Evolutionary conservation across 2,797 vertebrate genomes (phyloP).

Genomic region (Chelon auratus): DNA sequence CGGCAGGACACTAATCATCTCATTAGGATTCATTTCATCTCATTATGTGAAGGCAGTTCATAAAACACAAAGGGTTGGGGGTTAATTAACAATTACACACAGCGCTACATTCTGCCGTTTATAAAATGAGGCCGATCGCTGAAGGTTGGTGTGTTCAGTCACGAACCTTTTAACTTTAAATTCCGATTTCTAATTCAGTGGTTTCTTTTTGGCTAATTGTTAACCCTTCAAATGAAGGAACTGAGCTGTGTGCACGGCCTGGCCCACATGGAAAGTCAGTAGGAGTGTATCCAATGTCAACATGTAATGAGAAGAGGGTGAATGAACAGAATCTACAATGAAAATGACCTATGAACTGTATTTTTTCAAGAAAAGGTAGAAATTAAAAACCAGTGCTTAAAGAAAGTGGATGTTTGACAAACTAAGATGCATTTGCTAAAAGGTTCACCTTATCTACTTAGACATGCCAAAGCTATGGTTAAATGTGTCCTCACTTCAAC

Average conservation of each 20-base stretch:
- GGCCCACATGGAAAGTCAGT: too few species aligned
- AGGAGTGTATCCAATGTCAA: too few species aligned
- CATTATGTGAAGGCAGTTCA: constrained; percentile 25
- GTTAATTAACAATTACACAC: constrained; percentile 38
- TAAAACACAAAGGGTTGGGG: constrained; percentile 18
- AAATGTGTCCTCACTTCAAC: neutral
- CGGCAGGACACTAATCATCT: constrained; percentile 21
- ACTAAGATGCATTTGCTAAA: too few species aligned
- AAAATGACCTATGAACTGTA: too few species aligned
- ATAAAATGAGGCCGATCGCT: neutral
- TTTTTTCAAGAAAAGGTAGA: neutral
- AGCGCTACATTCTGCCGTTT: neutral
- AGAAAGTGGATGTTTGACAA: neutral
- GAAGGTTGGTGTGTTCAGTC: neutral
- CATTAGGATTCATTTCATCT: constrained; percentile 37
- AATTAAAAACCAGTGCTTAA: neutral
- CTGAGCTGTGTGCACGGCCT: too few species aligned
- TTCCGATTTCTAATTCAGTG: neutral
- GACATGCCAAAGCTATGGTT: neutral
- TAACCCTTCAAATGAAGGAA: neutral
- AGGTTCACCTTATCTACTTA: too few species aligned
- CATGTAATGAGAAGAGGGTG: too few species aligned
- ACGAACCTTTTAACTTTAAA: neutral
- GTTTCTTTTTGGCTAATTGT: neutral
- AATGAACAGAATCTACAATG: too few species aligned